These are phyloP conservation scores for Champsocephalus gunnari DNA, from an alignment of 2,797 vertebrate genomes.

Conservation along the genomic window DNA sequence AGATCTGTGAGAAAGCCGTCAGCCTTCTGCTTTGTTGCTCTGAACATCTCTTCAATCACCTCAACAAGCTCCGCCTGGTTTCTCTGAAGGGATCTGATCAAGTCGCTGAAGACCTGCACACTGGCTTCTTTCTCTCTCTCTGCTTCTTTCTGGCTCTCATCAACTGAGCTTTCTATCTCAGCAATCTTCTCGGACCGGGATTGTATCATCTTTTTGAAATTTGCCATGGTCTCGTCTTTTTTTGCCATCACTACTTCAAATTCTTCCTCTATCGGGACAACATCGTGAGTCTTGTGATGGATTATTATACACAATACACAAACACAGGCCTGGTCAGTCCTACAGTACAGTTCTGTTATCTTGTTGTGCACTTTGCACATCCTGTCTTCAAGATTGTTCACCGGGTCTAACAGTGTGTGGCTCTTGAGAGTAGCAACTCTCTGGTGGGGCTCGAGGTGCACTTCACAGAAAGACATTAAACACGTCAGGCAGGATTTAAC, in stretches of 20 bases:
- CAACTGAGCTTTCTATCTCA: conserved; percentile 14
- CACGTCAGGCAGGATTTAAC: conserved; percentile 48
- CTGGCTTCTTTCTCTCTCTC: conserved; percentile 21
- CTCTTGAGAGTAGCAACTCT: conserved; percentile 30
- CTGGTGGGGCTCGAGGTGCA: conserved; percentile 54
- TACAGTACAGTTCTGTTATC: conserved; percentile 47
- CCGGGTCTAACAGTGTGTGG: conserved; percentile 43
- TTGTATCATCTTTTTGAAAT: conserved; percentile 17
- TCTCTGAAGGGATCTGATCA: conserved; percentile 34
- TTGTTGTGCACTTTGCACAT: conserved; percentile 47
- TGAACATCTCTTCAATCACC: conserved; percentile 37
- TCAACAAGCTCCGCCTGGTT: conserved; percentile 35
- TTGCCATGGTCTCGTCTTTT: conserved; percentile 1
- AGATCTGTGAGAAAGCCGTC: conserved; percentile 40
- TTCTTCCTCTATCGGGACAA: conserved; percentile 46
- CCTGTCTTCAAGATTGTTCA: conserved; percentile 38
- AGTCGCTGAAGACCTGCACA: conserved; percentile 35
- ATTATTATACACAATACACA: conserved; percentile 31
- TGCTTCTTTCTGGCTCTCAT: conserved; percentile 8
- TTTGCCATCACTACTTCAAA: conserved; percentile 34
- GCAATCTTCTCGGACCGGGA: conserved; percentile 24
- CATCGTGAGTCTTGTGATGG: conserved; percentile 30
- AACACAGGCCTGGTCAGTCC: conserved; percentile 38
- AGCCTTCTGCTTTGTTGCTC: conserved; percentile 25
- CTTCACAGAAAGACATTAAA: conserved; percentile 40